phyloP scores from a whole-genome alignment of 2,888 invertebrate species.

The Cheilosia pagana region DNA sequence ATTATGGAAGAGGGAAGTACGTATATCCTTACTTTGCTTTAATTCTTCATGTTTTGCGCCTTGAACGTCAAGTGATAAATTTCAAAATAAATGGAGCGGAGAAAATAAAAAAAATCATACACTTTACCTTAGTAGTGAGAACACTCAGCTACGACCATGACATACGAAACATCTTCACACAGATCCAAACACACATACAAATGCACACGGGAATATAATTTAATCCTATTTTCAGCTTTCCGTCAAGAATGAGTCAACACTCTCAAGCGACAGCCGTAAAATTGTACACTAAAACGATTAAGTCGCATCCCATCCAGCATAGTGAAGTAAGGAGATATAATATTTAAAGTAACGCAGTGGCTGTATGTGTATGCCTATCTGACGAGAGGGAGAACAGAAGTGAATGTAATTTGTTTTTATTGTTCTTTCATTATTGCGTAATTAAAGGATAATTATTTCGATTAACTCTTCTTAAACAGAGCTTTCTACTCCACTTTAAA shows the following conservation, averaged over 20 bases:
- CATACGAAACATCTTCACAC: background rate
- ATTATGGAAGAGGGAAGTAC: conserved; percentile 1
- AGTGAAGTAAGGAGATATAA: conserved; percentile 11
- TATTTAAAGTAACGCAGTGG: background rate
- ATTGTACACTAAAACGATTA: conserved; percentile 57
- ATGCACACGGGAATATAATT: conserved; percentile 34
- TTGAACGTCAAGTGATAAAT: conserved; percentile 46
- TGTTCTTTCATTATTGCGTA: conserved; percentile 36
- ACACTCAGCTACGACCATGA: background rate
- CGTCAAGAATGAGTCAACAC: conserved; percentile 46
- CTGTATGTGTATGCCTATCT: no score
- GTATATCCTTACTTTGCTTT: conserved; percentile 39
- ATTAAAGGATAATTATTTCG: conserved; percentile 6
- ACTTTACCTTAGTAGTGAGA: conserved; percentile 32
- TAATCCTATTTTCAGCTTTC: conserved; percentile 45
- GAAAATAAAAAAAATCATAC: conserved; percentile 2
- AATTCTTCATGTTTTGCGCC: conserved; percentile 44
- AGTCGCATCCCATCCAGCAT: conserved; percentile 25
- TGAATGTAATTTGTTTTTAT: conserved; percentile 42
- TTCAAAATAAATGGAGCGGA: conserved; percentile 49
- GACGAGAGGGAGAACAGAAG: background rate
- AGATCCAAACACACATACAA: background rate
- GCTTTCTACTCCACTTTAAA: background rate
- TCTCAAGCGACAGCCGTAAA: conserved; percentile 39
- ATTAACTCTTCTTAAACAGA: no score